Percentiles rank a stretch among this genome's conserved stretches.
Conservation (phyloP, 2,888 invertebrate species). For the Arrhopalites spinosus region DNA sequence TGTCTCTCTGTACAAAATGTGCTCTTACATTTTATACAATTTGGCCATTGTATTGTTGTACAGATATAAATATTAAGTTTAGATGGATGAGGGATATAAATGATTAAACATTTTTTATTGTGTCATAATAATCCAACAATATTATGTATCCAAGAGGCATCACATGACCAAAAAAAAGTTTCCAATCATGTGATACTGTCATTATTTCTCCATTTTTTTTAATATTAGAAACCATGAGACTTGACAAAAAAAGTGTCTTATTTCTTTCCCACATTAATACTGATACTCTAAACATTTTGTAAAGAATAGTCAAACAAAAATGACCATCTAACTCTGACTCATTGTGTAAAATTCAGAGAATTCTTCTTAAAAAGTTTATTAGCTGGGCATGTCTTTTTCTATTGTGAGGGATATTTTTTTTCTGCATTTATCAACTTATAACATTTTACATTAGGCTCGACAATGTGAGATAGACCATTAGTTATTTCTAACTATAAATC, state of each 20-base stretch:
- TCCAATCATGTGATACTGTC: constrained; percentile 26
- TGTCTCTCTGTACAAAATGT: not conserved
- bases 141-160: not conserved
- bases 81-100: not conserved
- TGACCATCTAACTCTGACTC: constrained; percentile 4
- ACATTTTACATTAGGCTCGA: not conserved
- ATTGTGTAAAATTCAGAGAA: not conserved
- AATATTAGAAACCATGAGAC: not conserved
- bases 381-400: constrained; percentile 22
- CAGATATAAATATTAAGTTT: not conserved
- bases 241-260: not conserved
- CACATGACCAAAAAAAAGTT: not conserved
- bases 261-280: constrained; percentile 1
- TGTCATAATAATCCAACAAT: no score
- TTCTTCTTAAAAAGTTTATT: not conserved
- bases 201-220: constrained; percentile 13
- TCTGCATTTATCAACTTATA: constrained; percentile 11
- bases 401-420: constrained; percentile 9
- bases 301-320: not conserved
- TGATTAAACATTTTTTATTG: no score
- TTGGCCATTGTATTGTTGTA: no score
- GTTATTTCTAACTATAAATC: constrained; percentile 33
- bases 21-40: not conserved
- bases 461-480: constrained; percentile 21
- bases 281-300: not conserved